A percentile compares a stretch with the other conserved stretches of the same genome.
phyloP scores from a whole-genome alignment of 2,888 invertebrate species.

The Nineta flava region DNA sequence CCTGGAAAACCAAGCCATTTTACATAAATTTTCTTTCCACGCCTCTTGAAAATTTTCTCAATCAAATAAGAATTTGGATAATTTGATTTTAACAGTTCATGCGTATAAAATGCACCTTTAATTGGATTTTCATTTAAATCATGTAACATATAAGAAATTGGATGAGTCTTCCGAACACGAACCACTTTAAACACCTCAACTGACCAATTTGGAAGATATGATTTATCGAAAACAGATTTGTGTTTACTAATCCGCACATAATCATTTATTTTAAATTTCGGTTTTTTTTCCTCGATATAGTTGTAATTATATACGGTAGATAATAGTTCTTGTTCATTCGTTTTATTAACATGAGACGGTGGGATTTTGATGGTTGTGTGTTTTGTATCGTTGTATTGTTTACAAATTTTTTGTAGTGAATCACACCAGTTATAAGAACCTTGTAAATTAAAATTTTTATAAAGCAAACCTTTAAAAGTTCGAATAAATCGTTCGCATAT shows the following conservation, averaged over 20 bases:
- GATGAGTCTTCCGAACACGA: neutral
- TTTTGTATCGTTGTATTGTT: neutral
- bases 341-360: neutral
- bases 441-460: constrained; percentile 16
- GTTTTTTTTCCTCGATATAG: neutral
- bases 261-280: neutral
- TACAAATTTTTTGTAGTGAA: constrained; percentile 13
- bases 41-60: neutral
- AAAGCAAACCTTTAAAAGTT: constrained; percentile 16
- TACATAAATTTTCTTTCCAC: neutral
- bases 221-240: neutral
- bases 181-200: neutral
- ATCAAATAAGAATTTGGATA: neutral
- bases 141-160: neutral
- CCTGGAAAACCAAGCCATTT: neutral
- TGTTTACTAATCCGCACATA: neutral
- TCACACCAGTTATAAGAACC: constrained; percentile 17
- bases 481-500: constrained; percentile 16
- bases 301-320: neutral
- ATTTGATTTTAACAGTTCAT: neutral
- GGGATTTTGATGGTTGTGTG: neutral
- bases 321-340: neutral
- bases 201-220: neutral
- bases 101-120: neutral
- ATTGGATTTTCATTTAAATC: neutral